Conservation (phyloP, 30 jellyfish, hydroid and myxozoan species). For the Cassiopea xamachana region DNA sequence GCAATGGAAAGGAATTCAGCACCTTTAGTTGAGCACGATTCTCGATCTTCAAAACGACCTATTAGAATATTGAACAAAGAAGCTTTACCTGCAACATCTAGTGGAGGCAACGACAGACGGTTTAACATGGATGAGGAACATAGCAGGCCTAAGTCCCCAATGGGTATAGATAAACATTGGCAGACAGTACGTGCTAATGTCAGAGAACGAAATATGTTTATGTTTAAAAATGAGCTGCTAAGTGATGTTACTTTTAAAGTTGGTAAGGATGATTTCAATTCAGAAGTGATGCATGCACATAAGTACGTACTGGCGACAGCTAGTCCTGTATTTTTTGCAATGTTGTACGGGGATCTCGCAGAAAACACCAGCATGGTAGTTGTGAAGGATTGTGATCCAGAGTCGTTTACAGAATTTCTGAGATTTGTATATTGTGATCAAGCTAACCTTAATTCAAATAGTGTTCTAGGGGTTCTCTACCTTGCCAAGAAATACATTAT, state of each 20-base stretch:
- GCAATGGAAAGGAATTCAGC: no score
- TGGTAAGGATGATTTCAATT: constrained; percentile 62
- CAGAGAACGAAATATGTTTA: constrained; percentile 87
- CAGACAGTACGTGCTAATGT: constrained; percentile 87
- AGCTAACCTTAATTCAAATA: constrained; percentile 65
- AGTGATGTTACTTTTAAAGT: constrained; percentile 88
- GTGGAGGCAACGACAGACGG: no score
- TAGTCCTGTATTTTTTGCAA: constrained; percentile 98
- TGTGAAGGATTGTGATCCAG: constrained; percentile 95
- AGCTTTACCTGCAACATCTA: no score
- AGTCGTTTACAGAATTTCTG: constrained; percentile 85
- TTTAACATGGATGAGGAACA: no score
- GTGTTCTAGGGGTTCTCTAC: constrained; percentile 85
- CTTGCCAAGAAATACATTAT: constrained; percentile 93
- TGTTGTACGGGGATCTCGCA: constrained; percentile 90
- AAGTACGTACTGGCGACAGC: constrained; percentile 94
- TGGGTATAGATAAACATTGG: constrained; percentile 72
- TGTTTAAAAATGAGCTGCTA: constrained; percentile 83
- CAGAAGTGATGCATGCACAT: constrained; percentile 81
- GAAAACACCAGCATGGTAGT: constrained; percentile 58
- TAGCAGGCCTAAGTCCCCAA: no score
- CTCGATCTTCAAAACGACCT: no score
- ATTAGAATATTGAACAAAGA: no score
- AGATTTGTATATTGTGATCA: constrained; percentile 92
- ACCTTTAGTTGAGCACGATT: no score